Percentiles rank a stretch among this genome's conserved stretches.
These are phyloP conservation scores for Nipponia nippon DNA, from an alignment of 2,113 vertebrate species.

Conservation along the genomic window DNA sequence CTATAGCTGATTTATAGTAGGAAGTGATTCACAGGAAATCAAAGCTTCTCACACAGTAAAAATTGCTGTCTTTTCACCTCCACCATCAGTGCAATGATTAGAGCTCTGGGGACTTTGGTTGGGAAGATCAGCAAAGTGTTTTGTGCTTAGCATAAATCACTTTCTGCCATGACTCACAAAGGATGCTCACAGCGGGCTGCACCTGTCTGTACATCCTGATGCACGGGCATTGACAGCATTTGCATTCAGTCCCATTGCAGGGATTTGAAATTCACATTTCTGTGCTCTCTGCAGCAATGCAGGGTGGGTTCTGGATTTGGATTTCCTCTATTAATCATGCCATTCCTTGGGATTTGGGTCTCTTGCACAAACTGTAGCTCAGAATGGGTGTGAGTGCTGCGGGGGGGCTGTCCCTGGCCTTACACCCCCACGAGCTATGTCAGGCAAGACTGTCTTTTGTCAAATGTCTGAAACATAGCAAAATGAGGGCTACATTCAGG, in stretches of 20 bases:
- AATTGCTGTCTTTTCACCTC: conserved; percentile 48
- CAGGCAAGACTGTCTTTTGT: neutral
- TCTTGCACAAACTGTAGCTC: neutral
- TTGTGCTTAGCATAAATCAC: neutral
- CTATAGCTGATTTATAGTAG: conserved; percentile 72
- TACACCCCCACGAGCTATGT: accelerated
- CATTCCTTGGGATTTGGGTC: neutral
- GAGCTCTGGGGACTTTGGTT: conserved; percentile 5
- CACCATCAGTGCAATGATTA: neutral
- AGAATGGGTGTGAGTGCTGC: neutral
- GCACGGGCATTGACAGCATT: neutral
- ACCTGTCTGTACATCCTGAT: neutral
- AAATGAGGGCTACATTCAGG: neutral
- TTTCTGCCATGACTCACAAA: neutral
- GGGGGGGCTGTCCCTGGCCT: neutral
- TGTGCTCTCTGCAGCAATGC: neutral
- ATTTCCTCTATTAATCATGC: neutral
- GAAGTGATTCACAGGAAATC: conserved; percentile 69
- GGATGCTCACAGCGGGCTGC: neutral
- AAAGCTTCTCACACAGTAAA: conserved; percentile 44
- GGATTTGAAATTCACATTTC: neutral
- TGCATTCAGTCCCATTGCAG: neutral
- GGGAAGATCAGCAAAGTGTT: neutral
- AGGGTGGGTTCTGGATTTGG: neutral
- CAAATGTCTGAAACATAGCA: neutral